Conservation (phyloP, 2,113 vertebrate genomes). For the Microtus montanus region DNA sequence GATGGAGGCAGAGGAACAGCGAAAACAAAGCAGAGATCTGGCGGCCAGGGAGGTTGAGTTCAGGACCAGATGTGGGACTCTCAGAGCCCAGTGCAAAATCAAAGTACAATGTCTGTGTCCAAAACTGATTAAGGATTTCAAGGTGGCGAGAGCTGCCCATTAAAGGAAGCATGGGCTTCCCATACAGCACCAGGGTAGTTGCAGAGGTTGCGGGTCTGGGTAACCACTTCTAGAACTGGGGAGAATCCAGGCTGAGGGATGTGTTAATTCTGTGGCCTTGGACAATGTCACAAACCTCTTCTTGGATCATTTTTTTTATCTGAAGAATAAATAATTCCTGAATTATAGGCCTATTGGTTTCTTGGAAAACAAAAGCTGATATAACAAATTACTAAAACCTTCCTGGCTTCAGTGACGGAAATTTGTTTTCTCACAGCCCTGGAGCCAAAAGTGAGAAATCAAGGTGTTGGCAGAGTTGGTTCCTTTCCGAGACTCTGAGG, state of each 20-base stretch:
- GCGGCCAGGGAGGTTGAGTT: neutral
- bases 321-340: neutral
- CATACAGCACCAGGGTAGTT: neutral
- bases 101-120: neutral
- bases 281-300: conserved; percentile 8
- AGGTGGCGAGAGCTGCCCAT: neutral
- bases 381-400: neutral
- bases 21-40: neutral
- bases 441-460: neutral
- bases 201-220: no score
- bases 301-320: neutral
- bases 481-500: neutral
- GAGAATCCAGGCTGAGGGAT: neutral
- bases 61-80: neutral
- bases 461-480: neutral
- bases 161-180: neutral
- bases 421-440: neutral
- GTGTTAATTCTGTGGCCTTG: neutral
- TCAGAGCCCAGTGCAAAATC: neutral
- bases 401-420: neutral
- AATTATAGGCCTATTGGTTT: neutral
- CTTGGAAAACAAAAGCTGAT: neutral
- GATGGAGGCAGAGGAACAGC: neutral
- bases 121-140: neutral
- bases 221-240: neutral